Base-by-base conservation (phyloP, 1,140 invertebrate genomes). In the Drosophila miranda region DNA sequence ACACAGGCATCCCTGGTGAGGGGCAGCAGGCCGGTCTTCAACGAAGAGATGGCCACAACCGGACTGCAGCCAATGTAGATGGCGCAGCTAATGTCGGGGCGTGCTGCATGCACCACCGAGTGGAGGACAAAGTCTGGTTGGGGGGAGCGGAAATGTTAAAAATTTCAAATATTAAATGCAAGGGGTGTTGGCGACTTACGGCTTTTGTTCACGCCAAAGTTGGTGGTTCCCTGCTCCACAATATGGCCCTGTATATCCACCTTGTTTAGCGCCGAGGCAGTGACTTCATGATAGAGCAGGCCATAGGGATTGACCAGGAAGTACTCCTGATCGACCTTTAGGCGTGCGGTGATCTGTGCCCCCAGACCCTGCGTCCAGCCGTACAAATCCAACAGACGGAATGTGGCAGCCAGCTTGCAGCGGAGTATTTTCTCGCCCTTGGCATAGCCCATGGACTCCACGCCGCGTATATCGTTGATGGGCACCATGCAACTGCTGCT, bases 221-320 rank as follows among this genome's bases (percentile, higher is more conserved):
- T 98, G 48, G 97, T 98, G 51, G 97, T 97, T 9, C 98, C 97
- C 77, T 95, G 94, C 91, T 99, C 97, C 41, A 99, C 94, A 50
- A 97, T 92, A 38, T 93, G 91, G 11, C 96, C 96, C 91, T 97
- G 96, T 95, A 99, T 97, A 86, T 98, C 97, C 7, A 99, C 95
- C 93, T 99, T 99, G 45, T 99, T 95, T 68, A 99, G 93, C 58
- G 96, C 96, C 23, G 97, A 98, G n/a, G 99, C 99, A 45, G 98
- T 99, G 9, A 99, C 94, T 93, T 99, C 99, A 91, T 99, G 96
- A 90, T 98, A 99, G 38, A 99, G 93, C 89, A 99, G 92, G 1
- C 99, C 99, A 78, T 97, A 98, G 0, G 99, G 98, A 91, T 99
- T 99, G 4, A 99, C 96, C 81, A 99, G 92, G 91, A 99, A 99